Percentiles rank a stretch among this genome's conserved stretches.
Evolutionary conservation across 2,888 invertebrate species (phyloP).

Genomic region (Hydrotaea diabolus): DNA sequence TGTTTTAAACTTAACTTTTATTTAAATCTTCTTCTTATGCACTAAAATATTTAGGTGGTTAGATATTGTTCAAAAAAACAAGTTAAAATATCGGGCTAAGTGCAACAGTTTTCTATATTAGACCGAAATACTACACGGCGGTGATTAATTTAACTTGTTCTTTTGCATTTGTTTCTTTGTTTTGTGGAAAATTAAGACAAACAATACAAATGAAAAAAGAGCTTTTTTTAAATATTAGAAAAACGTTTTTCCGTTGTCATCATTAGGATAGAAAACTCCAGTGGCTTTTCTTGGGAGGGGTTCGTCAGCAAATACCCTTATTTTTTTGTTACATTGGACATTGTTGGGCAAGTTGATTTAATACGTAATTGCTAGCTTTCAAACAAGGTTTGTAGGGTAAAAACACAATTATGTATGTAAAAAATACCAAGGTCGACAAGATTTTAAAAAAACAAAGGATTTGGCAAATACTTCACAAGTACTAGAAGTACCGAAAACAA

Average conservation of each 20-base stretch:
- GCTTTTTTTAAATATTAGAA: conserved; percentile 34
- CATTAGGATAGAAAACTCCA: conserved; percentile 11
- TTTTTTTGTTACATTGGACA: background rate
- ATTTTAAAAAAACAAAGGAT: background rate
- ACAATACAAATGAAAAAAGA: conserved; percentile 67
- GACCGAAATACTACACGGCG: conserved; percentile 19
- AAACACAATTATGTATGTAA: background rate
- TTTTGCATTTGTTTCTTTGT: conserved; percentile 9
- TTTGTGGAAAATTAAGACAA: conserved; percentile 64
- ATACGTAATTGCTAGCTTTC: background rate
- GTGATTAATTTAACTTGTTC: conserved; percentile 58
- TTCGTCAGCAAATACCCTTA: conserved; percentile 15
- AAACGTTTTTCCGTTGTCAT: background rate
- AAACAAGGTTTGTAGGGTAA: background rate
- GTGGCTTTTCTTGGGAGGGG: background rate
- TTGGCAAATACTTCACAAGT: too few relatives aligned
- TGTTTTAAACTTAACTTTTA: conserved; percentile 19
- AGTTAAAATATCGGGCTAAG: conserved; percentile 57
- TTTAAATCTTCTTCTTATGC: conserved; percentile 49
- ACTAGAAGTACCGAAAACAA: too few relatives aligned
- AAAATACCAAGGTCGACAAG: background rate
- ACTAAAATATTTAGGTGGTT: conserved; percentile 66
- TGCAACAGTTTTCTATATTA: background rate
- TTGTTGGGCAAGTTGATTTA: conserved; percentile 3
- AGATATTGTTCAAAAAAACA: conserved; percentile 60